Percentiles rank a stretch among this genome's conserved stretches.
Conservation (phyloP, 2,888 invertebrate species). For the Sericinus montela region DNA sequence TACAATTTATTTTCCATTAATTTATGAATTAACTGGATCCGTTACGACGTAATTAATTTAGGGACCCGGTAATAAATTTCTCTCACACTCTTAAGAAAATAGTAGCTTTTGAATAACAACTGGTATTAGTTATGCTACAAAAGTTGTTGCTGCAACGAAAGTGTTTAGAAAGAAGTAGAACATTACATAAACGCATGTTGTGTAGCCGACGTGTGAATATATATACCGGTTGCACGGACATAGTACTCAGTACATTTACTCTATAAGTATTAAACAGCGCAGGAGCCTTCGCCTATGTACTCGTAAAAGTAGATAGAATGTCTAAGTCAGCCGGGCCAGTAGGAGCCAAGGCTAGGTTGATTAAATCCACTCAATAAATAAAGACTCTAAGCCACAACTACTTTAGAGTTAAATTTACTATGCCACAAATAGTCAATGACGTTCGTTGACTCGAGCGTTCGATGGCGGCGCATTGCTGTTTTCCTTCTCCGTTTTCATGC, state of each 20-base stretch:
- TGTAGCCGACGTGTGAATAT: slow-evolving; percentile 18
- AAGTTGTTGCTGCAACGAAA: slow-evolving; percentile 47
- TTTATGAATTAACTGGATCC: no score
- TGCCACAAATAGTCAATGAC: slow-evolving; percentile 61
- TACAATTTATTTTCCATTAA: no score
- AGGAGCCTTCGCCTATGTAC: slow-evolving; percentile 51
- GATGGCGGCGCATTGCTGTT: slow-evolving; percentile 75
- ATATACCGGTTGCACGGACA: slow-evolving; percentile 18
- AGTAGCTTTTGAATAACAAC: background rate
- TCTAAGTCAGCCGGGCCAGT: slow-evolving; percentile 79
- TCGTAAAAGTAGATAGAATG: slow-evolving; percentile 79
- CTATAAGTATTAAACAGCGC: slow-evolving; percentile 14
- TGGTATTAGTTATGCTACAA: background rate
- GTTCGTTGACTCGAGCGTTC: slow-evolving; percentile 78
- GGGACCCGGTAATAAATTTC: no score
- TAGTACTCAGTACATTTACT: slow-evolving; percentile 14
- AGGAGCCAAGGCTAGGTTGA: slow-evolving; percentile 76
- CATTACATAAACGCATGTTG: slow-evolving; percentile 37
- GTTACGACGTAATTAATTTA: no score
- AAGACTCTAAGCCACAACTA: slow-evolving; percentile 36
- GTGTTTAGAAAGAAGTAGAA: slow-evolving; percentile 50
- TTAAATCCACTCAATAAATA: slow-evolving; percentile 32
- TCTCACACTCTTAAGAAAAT: no score
- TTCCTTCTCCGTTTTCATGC: slow-evolving; percentile 78
- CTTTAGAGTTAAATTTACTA: slow-evolving; percentile 35